Evolutionary conservation across 2,797 vertebrate genomes (phyloP), one percentile per base, ranked within the genome.

Genomic region (Gymnocypris eckloni): DNA sequence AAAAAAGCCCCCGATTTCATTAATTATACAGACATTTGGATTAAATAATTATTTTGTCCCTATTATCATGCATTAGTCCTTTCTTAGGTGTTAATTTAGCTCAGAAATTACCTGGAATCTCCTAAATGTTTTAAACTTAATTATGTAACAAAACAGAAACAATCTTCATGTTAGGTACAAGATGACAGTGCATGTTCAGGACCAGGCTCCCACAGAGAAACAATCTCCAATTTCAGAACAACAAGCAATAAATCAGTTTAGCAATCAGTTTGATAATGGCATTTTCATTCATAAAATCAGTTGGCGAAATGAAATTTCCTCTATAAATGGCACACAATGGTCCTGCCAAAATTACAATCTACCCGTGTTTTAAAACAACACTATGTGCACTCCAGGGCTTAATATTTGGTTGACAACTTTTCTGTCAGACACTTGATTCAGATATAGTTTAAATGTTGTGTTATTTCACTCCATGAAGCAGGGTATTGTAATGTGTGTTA

Each of bases 1-100:
- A 87, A 84, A 88, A 48, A 85, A 85, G 50, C 87, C 43, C 43
- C 69, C 16, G 11, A 39, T 82, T 79, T 25, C 28, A 76, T 84
- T 81, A 73, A 16, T 56, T 82, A 69, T 82, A 73, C 52, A 86
- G 73, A 85, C 69, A 59, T 76, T 79, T 71, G 56, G 69, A 39
- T 39, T 41, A 75, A 86, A 81, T 73, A 66, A 81, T 52, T 8
- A 78, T 84, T n/a, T 25, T 59, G 48, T 84, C 83, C 70, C 69
- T 81, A 69, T 80, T 54, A 71, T 54, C 86, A 87, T 81, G 81
- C 84, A 22, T 33, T 72, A 61, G 43, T 84, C 81, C 80, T 81
- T 81, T 75, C 87, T 75, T 79, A 84, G 45, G 56, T 3, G n/a
- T 79, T 33, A 43, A 43, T 72, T 83, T 67, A 56, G 16, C 83